Evolutionary conservation across 2,113 vertebrate species (phyloP).

Genomic region (Genyomyrus donnyi): DNA sequence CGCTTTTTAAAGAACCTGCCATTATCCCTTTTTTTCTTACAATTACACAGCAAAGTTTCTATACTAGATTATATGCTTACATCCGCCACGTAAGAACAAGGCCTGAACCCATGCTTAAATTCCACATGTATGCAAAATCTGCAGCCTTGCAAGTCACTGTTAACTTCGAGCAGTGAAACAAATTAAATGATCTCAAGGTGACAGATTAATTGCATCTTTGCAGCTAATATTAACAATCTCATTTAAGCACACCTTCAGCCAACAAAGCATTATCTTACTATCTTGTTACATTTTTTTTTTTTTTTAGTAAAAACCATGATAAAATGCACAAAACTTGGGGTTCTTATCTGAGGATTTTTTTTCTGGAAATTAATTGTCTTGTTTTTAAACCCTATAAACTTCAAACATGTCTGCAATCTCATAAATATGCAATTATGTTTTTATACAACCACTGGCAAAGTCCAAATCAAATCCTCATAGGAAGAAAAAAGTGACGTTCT

Average conservation of each 20-base stretch:
- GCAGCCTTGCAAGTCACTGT: not conserved
- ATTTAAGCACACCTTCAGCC: not conserved
- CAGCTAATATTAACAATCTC: not conserved
- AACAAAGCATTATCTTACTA: not conserved
- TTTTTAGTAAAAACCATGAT: not conserved
- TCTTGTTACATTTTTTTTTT: not conserved
- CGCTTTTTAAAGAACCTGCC: not conserved
- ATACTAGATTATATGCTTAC: not conserved
- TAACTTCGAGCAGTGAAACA: not conserved
- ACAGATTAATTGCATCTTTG: not conserved
- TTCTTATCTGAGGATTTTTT: not conserved
- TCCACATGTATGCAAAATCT: not conserved
- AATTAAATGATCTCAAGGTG: not conserved
- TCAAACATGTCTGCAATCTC: not conserved
- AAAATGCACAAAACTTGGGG: not conserved
- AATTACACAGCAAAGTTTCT: not conserved
- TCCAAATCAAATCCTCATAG: not conserved
- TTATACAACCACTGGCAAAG: not conserved
- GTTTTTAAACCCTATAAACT: not conserved
- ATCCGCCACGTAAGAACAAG: not conserved
- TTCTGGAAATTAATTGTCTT: not conserved
- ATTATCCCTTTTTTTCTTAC: not conserved
- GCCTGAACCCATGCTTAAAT: not conserved
- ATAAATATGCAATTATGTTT: not conserved
- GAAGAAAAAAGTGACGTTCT: not conserved